Evolutionary conservation across 2,797 vertebrate genomes (phyloP).

Genomic region (Xiphorhynchus erythropygius): DNA sequence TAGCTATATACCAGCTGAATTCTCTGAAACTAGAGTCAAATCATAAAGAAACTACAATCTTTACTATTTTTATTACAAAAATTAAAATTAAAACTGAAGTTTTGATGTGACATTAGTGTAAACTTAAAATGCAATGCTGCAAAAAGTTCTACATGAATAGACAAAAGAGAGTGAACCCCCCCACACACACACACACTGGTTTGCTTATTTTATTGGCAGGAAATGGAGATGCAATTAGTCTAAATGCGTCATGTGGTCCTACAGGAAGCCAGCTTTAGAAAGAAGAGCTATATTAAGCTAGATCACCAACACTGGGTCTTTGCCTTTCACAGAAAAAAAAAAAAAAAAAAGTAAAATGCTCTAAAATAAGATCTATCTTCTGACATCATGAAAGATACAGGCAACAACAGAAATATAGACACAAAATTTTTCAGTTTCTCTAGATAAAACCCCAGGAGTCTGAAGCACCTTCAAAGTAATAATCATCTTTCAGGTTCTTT

Average conservation of each 20-base stretch:
- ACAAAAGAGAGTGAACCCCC: not conserved
- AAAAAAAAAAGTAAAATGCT: not conserved
- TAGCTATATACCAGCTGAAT: not conserved
- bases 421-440: not conserved
- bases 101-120: not conserved
- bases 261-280: not conserved
- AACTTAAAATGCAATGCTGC: not conserved
- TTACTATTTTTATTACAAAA: not conserved
- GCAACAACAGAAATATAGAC: not conserved
- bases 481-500: not conserved
- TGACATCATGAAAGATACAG: not conserved
- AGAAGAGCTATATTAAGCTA: not conserved
- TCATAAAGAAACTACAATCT: not conserved
- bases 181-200: accelerated
- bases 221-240: not conserved
- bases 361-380: not conserved
- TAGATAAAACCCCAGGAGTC: not conserved
- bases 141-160: not conserved
- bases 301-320: not conserved
- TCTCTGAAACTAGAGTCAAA: not conserved
- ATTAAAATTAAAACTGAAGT: not conserved
- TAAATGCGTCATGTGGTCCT: not conserved
- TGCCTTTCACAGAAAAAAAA: not conserved
- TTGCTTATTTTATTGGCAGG: not conserved
- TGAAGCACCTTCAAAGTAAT: not conserved